A percentile compares a stretch with the other conserved stretches of the same genome.
Evolutionary conservation across 1,140 invertebrate species (phyloP).

Genomic region (Nasonia giraulti): DNA sequence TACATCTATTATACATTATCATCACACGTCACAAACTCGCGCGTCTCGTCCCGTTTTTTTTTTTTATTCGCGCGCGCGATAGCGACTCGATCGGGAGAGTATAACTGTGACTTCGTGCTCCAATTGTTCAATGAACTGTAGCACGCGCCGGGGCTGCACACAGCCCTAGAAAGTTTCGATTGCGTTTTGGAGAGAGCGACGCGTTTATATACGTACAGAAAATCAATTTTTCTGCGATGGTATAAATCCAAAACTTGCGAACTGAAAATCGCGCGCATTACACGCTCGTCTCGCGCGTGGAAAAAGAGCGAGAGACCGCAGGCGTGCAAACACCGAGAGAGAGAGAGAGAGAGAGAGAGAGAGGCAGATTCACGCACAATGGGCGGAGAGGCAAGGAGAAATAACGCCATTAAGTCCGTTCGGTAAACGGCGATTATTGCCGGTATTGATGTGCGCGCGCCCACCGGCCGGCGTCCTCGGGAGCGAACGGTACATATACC

Average conservation of each 20-base stretch:
- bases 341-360: no score
- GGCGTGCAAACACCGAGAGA: background rate
- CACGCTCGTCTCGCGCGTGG: background rate
- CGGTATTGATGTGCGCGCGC: slow-evolving; percentile 3
- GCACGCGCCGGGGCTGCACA: background rate
- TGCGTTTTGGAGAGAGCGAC: background rate
- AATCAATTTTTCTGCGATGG: no score
- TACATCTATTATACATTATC: no score
- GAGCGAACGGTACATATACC: background rate
- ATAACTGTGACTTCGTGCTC: slow-evolving; percentile 38
- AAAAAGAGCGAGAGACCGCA: background rate
- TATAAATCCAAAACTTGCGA: no score
- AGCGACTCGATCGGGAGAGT: background rate
- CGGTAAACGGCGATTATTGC: background rate
- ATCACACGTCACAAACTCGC: background rate
- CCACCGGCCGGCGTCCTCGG: background rate
- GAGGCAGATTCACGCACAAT: background rate
- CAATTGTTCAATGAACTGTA: slow-evolving; percentile 41
- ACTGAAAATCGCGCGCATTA: background rate
- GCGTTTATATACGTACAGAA: no score
- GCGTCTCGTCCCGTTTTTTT: no score
- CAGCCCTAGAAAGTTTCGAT: slow-evolving; percentile 13
- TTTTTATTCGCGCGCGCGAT: background rate
- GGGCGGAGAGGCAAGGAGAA: background rate
- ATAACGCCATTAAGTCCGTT: background rate